Conservation (phyloP, 1,140 invertebrate species). For the Antheraea pernyi region DNA sequence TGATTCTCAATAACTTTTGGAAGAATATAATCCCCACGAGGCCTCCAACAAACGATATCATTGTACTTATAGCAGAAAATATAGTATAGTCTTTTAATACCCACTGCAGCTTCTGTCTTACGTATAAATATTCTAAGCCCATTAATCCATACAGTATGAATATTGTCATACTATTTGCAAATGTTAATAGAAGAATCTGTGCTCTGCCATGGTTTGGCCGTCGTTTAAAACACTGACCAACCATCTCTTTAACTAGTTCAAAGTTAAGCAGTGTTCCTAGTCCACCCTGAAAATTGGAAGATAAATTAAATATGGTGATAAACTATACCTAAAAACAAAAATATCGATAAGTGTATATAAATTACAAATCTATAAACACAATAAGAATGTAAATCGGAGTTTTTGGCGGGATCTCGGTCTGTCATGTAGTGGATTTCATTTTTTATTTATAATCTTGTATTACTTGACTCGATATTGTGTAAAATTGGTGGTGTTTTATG, state of each 20-base stretch:
- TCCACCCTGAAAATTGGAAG: conserved; percentile 53
- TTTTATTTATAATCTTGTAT: no score
- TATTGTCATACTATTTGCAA: conserved; percentile 79
- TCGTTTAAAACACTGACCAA: conserved; percentile 80
- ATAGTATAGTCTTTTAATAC: conserved; percentile 81
- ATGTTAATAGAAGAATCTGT: conserved; percentile 81
- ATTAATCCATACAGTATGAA: conserved; percentile 79
- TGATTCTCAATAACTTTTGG: conserved; percentile 69
- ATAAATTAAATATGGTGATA: no score
- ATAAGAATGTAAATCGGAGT: no score
- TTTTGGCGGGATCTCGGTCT: no score
- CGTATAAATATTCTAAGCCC: conserved; percentile 82
- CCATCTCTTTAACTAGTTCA: conserved; percentile 80
- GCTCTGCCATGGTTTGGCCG: conserved; percentile 80
- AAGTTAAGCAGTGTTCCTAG: conserved; percentile 78
- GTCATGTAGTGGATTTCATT: no score
- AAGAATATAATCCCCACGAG: conserved; percentile 77
- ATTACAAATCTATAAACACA: no score
- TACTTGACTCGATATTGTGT: no score
- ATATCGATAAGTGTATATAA: no score
- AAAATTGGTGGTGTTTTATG: no score
- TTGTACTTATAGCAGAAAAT: conserved; percentile 71
- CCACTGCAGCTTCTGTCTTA: conserved; percentile 84
- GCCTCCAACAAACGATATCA: conserved; percentile 75
- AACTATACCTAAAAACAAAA: no score